Evolutionary conservation across 2,797 vertebrate species (phyloP).

Genomic region (Tragelaphus oryx): DNA sequence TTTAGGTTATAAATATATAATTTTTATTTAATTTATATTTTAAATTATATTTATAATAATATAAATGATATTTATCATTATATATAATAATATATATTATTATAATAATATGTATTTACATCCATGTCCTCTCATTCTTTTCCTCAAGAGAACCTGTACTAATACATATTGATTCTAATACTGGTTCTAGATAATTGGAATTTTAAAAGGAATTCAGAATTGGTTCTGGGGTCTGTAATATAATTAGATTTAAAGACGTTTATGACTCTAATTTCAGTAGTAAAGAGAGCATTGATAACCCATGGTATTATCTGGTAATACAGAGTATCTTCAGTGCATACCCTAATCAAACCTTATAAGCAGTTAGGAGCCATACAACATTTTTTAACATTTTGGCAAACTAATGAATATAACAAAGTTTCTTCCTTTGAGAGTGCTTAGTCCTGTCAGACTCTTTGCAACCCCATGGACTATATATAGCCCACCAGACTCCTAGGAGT

Average conservation of each 20-base stretch:
- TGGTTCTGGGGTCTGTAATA: neutral
- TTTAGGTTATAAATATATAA: too few species aligned
- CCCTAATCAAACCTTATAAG: neutral
- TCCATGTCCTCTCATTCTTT: neutral
- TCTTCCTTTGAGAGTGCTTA: neutral
- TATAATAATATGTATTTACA: too few species aligned
- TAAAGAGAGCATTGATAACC: neutral
- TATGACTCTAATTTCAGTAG: neutral
- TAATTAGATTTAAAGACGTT: neutral
- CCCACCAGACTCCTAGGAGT: neutral
- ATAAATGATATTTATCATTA: too few species aligned
- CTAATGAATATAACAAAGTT: neutral
- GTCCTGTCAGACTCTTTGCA: neutral
- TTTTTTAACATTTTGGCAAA: neutral
- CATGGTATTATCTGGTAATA: neutral
- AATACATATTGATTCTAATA: neutral
- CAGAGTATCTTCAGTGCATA: neutral
- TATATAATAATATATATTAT: too few species aligned
- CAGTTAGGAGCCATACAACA: neutral
- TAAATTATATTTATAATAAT: too few species aligned
- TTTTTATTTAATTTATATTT: too few species aligned
- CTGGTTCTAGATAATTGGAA: neutral
- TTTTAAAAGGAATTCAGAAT: neutral
- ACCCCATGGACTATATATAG: neutral
- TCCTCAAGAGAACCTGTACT: neutral